Conservation (phyloP, 2,113 vertebrate species). For the Crotalus tigris region DNA sequence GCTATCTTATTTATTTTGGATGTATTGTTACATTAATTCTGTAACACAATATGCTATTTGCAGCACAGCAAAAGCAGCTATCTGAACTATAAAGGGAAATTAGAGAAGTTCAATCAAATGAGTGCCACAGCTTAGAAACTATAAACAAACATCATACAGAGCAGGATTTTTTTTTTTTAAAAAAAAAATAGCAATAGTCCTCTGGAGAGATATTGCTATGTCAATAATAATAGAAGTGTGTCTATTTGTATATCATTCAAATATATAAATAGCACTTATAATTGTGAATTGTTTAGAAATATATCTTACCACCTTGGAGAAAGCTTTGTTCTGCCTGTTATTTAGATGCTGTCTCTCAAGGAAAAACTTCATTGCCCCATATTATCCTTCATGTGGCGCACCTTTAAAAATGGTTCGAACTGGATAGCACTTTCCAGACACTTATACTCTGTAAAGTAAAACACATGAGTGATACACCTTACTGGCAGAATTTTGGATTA, state of each 20-base stretch:
- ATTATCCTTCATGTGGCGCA: not conserved
- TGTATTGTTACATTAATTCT: too few species aligned
- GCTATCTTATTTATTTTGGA: too few species aligned
- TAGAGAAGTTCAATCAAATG: too few species aligned
- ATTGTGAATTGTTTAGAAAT: not conserved
- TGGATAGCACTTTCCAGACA: not conserved
- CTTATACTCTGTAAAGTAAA: not conserved
- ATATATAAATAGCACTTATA: not conserved
- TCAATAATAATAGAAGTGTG: not conserved
- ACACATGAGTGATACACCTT: not conserved
- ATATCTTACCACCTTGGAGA: not conserved
- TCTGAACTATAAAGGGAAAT: too few species aligned
- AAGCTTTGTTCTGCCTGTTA: not conserved
- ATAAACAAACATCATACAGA: too few species aligned
- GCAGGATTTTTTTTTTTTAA: too few species aligned
- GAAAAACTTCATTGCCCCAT: not conserved
- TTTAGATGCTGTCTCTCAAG: not conserved
- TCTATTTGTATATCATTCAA: not conserved
- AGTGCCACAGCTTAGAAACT: too few species aligned
- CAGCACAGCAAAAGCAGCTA: too few species aligned
- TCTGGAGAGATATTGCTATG: too few species aligned
- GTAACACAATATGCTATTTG: too few species aligned
- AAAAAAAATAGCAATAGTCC: too few species aligned
- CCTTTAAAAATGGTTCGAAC: not conserved
- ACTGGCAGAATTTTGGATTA: not conserved